A percentile compares a stretch with the other conserved stretches of the same genome.
These are phyloP conservation scores for Troides aeacus DNA, from an alignment of 2,888 invertebrate genomes.

Conservation along the genomic window DNA sequence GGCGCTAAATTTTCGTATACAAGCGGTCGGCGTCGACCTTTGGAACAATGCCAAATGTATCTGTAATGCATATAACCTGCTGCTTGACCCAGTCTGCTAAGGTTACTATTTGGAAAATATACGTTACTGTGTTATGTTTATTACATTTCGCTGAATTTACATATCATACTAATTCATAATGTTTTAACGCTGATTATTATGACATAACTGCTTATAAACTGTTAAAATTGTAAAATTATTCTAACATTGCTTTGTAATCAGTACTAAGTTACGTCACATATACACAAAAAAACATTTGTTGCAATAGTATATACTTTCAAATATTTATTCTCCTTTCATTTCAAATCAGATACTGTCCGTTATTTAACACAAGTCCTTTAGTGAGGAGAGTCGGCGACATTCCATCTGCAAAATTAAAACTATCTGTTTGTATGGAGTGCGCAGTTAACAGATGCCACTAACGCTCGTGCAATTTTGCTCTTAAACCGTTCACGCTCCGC, in stretches of 20 bases:
- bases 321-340: slow-evolving; percentile 16
- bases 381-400: slow-evolving; percentile 48
- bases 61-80: slow-evolving; percentile 16
- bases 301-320: neutral
- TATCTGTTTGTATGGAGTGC: slow-evolving; percentile 67
- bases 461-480: slow-evolving; percentile 74
- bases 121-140: neutral
- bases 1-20: slow-evolving; percentile 5
- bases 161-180: too few species aligned
- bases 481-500: slow-evolving; percentile 72
- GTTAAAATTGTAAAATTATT: neutral
- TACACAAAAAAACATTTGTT: neutral
- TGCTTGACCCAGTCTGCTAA: neutral
- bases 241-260: neutral
- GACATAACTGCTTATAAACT: too few species aligned
- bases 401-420: slow-evolving; percentile 78
- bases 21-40: slow-evolving; percentile 16
- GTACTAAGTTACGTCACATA: neutral
- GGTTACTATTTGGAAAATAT: neutral
- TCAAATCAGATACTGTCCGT: slow-evolving; percentile 27
- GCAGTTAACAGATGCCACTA: slow-evolving; percentile 75
- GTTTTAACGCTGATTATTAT: too few species aligned
- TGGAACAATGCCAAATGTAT: slow-evolving; percentile 19
- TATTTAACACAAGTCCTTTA: slow-evolving; percentile 29
- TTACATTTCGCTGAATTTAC: neutral